Base-by-base conservation (phyloP, 2,888 invertebrate species). In the Hermaeophaga mercurialis region DNA sequence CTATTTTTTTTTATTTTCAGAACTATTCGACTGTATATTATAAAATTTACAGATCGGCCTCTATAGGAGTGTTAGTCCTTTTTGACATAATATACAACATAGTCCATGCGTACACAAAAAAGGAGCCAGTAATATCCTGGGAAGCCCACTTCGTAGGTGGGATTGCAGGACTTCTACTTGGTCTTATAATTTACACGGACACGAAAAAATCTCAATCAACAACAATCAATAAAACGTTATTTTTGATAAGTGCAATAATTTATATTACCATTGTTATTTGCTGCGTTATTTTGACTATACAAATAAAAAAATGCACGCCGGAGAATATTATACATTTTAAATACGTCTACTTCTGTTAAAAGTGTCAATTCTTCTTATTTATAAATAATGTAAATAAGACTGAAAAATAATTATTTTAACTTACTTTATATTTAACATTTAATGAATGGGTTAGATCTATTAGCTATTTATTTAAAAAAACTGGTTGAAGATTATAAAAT, bases 61-160 rank as follows among this genome's bases (percentile, higher is more conserved):
- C 85, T 56, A 84, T 90, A 54, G 70, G 82, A 44, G 82, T 88
- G 45, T 77, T 89, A 64, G 83, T 85, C 4, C 75, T 82, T 22
- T 86, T 87, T 17, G 90, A 90, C 75, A 81, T 86, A 69, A 81
- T 82, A 9, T 84, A 79, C 65, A 80, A 80, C 33, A 65, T 78
- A n/a, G 75, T 78, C 53, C 82, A 83, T 63, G 75, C 77, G 48
- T 71, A 73, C 63, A 67, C 74, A 34, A 76, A 77, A 58, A 74
- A 76, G 33, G 79, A 79, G 70, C 81, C 82, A 9, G 75, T 78
- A 26, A 82, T 89, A 58, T 88, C 89, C 33, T 84, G 89, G 84
- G 83, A 86, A 1, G 88, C 90, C 3, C 90, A 90, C 70, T 78
- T 82, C 11, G 82, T 86, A 4, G 90, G 90, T 3, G 89, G 87